phyloP scores from a whole-genome alignment of 2,113 vertebrate genomes.

The Channa argus region DNA sequence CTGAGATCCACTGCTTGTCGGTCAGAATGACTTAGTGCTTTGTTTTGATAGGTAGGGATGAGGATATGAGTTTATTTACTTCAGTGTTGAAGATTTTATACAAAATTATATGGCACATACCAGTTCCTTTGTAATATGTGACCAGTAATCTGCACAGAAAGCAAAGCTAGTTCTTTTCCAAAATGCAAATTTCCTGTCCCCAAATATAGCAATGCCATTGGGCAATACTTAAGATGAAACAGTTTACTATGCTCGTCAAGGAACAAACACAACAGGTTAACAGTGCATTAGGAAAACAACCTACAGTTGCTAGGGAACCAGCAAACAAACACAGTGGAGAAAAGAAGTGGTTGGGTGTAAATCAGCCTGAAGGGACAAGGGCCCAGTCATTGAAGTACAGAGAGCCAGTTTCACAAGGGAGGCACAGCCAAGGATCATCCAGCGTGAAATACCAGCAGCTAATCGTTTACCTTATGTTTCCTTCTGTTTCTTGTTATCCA shows the following conservation, averaged over 20 bases:
- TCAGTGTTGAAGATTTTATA: slow-evolving; percentile 30
- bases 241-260: slow-evolving; percentile 63
- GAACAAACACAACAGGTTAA: slow-evolving; percentile 78
- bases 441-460: slow-evolving; percentile 74
- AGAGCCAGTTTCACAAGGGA: slow-evolving; percentile 82
- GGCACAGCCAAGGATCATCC: slow-evolving; percentile 81
- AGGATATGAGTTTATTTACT: slow-evolving; percentile 20
- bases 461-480: slow-evolving; percentile 77
- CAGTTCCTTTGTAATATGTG: slow-evolving; percentile 32
- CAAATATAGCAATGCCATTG: slow-evolving; percentile 40
- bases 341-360: slow-evolving; percentile 74
- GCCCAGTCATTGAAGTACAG: slow-evolving; percentile 69
- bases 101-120: slow-evolving; percentile 58
- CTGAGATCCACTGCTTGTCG: slow-evolving; percentile 14
- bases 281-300: slow-evolving; percentile 76
- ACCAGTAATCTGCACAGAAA: slow-evolving; percentile 31
- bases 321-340: slow-evolving; percentile 80
- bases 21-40: slow-evolving; percentile 21
- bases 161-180: slow-evolving; percentile 46
- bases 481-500: slow-evolving; percentile 20
- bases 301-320: slow-evolving; percentile 77
- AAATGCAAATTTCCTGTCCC: slow-evolving; percentile 50
- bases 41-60: slow-evolving; percentile 58
- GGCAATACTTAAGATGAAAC: slow-evolving; percentile 69
- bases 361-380: slow-evolving; percentile 83